Conservation (phyloP, 2,888 invertebrate genomes). For the Alloscopus bannaensis region DNA sequence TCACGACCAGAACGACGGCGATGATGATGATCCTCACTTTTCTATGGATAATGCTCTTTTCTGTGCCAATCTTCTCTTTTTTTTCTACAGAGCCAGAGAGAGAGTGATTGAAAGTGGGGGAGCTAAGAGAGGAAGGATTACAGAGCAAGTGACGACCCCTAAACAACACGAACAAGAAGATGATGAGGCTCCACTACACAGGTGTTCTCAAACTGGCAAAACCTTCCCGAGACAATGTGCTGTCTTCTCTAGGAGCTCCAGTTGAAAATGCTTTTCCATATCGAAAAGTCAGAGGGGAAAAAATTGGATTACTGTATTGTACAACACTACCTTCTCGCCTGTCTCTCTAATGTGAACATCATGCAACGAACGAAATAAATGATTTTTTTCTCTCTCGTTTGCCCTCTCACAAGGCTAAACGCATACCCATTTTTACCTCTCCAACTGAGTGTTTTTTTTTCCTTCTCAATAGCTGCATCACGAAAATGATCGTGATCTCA, state of each 20-base stretch:
- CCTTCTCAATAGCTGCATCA: slow-evolving; percentile 54
- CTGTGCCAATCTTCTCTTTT: slow-evolving; percentile 48
- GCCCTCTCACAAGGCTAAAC: neutral
- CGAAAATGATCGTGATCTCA: slow-evolving; percentile 64
- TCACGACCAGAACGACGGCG: too few relatives aligned
- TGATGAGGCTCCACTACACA: too few relatives aligned
- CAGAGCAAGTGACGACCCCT: too few relatives aligned
- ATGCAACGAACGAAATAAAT: slow-evolving; percentile 54
- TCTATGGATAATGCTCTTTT: slow-evolving; percentile 64
- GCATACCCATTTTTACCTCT: too few relatives aligned
- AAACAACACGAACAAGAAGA: too few relatives aligned
- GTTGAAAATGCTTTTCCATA: too few relatives aligned
- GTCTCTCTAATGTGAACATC: slow-evolving; percentile 50
- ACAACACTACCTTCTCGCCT: neutral
- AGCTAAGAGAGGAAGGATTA: too few relatives aligned
- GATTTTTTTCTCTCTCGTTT: slow-evolving; percentile 30
- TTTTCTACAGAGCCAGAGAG: slow-evolving; percentile 7
- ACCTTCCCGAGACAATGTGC: too few relatives aligned
- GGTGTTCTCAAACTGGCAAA: too few relatives aligned
- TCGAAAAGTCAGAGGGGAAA: slow-evolving; percentile 33
- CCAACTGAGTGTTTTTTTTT: too few relatives aligned
- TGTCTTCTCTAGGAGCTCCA: too few relatives aligned
- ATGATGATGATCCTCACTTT: too few relatives aligned
- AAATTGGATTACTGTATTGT: slow-evolving; percentile 49
- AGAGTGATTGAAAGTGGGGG: slow-evolving; percentile 15